Conservation (phyloP, 2,888 invertebrate species). For the Busseola fusca region DNA sequence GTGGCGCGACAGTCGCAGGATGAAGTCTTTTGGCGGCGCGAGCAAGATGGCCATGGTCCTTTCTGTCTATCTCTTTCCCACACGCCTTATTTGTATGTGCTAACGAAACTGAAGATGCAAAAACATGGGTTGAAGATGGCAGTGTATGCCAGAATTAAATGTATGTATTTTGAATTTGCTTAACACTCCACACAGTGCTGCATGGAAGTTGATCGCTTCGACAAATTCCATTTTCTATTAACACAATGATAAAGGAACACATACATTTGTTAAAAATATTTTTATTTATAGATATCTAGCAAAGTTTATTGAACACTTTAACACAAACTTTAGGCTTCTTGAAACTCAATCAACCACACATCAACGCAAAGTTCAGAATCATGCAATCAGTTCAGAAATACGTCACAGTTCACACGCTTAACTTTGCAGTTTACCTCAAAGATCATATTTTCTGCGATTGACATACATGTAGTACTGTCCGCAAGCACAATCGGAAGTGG, state of each 20-base stretch:
- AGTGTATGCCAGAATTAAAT: constrained; percentile 44
- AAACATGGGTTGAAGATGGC: constrained; percentile 55
- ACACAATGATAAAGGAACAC: constrained; percentile 22
- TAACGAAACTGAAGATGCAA: constrained; percentile 80
- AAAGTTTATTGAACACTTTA: constrained; percentile 2
- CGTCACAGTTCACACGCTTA: constrained; percentile 50
- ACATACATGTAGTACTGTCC: constrained; percentile 63
- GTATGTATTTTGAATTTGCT: constrained; percentile 62
- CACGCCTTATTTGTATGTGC: constrained; percentile 74
- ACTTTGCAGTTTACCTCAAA: constrained; percentile 28
- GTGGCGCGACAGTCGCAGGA: constrained; percentile 75
- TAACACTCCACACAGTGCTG: constrained; percentile 60
- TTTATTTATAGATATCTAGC: constrained; percentile 20
- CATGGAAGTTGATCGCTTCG: constrained; percentile 64
- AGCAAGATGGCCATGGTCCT: constrained; percentile 88
- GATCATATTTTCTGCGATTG: constrained; percentile 56
- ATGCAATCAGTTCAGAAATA: constrained; percentile 34
- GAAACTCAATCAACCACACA: constrained; percentile 25
- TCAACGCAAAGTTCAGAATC: constrained; percentile 16
- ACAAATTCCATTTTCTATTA: constrained; percentile 36
- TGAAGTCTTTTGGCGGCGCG: constrained; percentile 79
- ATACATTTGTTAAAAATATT: constrained; percentile 5
- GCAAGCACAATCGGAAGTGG: constrained; percentile 50
- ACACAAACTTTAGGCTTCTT: constrained; percentile 17
- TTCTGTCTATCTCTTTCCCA: constrained; percentile 77